Percentiles rank a stretch among this genome's conserved stretches.
Conservation (phyloP, 2,797 vertebrate species). For the Lerista edwardsae region DNA sequence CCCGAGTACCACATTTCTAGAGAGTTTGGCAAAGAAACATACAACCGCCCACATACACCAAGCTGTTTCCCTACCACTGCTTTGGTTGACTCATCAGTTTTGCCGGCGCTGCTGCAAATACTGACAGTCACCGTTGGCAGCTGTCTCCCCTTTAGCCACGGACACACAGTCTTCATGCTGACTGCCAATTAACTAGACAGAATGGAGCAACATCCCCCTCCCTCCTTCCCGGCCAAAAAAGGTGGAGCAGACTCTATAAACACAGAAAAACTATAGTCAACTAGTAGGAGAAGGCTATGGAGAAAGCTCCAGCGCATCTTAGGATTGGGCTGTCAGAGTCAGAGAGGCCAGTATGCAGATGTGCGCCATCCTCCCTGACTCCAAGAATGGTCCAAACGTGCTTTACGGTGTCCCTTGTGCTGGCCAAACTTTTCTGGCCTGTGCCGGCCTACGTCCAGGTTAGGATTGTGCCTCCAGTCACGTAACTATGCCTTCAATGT, state of each 20-base stretch:
- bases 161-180: slow-evolving; percentile 31
- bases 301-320: too few relatives aligned
- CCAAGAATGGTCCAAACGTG: too few relatives aligned
- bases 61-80: rapidly evolving
- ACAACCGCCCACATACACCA: neutral
- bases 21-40: neutral
- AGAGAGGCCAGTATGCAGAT: too few relatives aligned
- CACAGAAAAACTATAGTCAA: neutral
- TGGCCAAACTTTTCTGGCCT: too few relatives aligned
- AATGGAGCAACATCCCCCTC: neutral
- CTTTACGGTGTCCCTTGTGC: too few relatives aligned
- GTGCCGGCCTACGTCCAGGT: too few relatives aligned
- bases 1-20: slow-evolving; percentile 13
- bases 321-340: too few relatives aligned
- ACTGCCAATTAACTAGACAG: slow-evolving; percentile 28
- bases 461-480: too few relatives aligned
- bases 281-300: neutral
- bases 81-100: neutral
- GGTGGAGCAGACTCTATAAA: neutral
- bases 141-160: slow-evolving; percentile 39
- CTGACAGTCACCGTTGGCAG: slow-evolving; percentile 37
- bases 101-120: neutral
- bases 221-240: neutral
- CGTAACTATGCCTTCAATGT: too few relatives aligned
- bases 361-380: too few relatives aligned